Base-by-base conservation (phyloP, 2,797 vertebrate genomes). In the Selene dorsalis region DNA sequence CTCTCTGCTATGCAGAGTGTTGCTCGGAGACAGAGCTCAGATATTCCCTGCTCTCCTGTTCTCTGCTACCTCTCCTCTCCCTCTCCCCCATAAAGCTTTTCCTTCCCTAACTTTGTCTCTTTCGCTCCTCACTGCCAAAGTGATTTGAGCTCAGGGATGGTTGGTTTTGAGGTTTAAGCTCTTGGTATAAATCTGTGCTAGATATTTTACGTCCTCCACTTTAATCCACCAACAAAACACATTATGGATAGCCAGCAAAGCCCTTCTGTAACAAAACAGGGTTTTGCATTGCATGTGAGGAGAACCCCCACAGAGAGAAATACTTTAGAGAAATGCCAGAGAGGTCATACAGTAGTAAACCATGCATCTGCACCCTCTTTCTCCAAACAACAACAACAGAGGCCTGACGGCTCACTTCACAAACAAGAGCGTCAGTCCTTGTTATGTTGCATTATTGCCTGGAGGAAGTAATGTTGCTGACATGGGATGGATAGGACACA, bases 221-320 rank as follows among this genome's bases (percentile, higher is more conserved):
- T 79, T 85, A 91, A 92, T 92, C 84, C 81, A 70, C 26, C 72
- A 72, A 83, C 82, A 89, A 84, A 89, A 87, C 82, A 72, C 73
- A 85, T 83, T 66, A 83, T 69, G 55, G 60, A 80, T 53, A 57
- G 78, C 59, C 10, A 32, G 70, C 57, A 75, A 73, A 82, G 77
- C 76, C 65, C 22, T 52, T 67, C 60, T 80, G 59, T 69, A 75
- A 78, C 53, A 61, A 74, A 69, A 24, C 53, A 58, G 18, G 35
- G 30, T 73, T 84, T 71, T 61, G 32, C 4, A 0, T 63, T 24
- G 57, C 69, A 73, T 70, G 41, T 77, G 32, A 71, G 57, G 70
- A 77, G 45, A 69, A 69, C 64, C 48, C 77, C 41, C 16, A 55
- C 22, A 83, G 59, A 22, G 69, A 68, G 24, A 81, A 52, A 71